These are phyloP conservation scores for Chrysomallon squamiferum DNA, from an alignment of 1,140 invertebrate genomes.

Conservation along the genomic window DNA sequence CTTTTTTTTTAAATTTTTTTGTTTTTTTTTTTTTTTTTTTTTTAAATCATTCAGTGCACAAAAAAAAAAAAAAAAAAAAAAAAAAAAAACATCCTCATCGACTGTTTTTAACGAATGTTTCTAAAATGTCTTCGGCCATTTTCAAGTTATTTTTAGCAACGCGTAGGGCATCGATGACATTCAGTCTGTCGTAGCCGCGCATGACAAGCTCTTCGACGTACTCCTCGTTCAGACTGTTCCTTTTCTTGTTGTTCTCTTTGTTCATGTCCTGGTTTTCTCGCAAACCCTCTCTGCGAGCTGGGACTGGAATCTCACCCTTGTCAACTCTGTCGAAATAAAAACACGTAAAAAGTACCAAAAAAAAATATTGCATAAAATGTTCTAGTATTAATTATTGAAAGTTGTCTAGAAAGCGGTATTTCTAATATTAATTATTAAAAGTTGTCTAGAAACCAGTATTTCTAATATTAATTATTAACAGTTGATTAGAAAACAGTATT, in stretches of 20 bases:
- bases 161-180: slow-evolving; percentile 86
- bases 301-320: slow-evolving; percentile 53
- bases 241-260: slow-evolving; percentile 54
- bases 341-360: background rate
- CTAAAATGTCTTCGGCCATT: slow-evolving; percentile 94
- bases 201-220: slow-evolving; percentile 85
- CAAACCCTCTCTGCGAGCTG: slow-evolving; percentile 40
- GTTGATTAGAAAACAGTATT: too few relatives aligned
- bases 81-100: slow-evolving; percentile 12
- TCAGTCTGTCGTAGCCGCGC: slow-evolving; percentile 88
- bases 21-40: background rate
- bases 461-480: too few relatives aligned
- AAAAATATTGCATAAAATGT: too few relatives aligned
- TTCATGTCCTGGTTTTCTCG: slow-evolving; percentile 55
- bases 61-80: background rate
- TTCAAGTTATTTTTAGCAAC: slow-evolving; percentile 91
- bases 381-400: too few relatives aligned
- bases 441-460: too few relatives aligned
- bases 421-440: too few relatives aligned
- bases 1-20: background rate
- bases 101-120: slow-evolving; percentile 76
- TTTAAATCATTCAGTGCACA: background rate
- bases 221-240: slow-evolving; percentile 86
- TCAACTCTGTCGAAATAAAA: slow-evolving; percentile 37
- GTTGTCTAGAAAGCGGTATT: too few relatives aligned